Evolutionary conservation across 2,113 vertebrate species (phyloP).

Genomic region (Apodemus speciosus): DNA sequence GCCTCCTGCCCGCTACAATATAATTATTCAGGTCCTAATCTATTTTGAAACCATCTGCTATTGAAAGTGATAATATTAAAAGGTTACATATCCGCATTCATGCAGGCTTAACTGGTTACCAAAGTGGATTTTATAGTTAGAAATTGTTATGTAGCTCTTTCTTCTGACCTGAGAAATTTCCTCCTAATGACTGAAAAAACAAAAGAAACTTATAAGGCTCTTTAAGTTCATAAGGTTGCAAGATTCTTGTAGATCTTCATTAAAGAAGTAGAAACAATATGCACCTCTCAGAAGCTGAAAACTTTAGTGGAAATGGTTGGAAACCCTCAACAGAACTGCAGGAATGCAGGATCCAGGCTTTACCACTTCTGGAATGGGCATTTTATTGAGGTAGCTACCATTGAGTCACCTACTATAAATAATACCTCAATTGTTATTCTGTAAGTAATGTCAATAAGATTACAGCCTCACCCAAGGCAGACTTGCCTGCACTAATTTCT

Average conservation of each 20-base stretch:
- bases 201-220: not conserved
- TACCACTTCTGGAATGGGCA: not conserved
- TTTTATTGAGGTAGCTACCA: not conserved
- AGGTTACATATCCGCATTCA: not conserved
- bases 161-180: not conserved
- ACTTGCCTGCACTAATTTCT: not conserved
- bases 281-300: not conserved
- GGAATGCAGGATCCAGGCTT: not conserved
- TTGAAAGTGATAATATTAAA: not conserved
- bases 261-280: not conserved
- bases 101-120: not conserved
- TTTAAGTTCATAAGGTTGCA: not conserved
- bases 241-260: not conserved
- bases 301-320: not conserved
- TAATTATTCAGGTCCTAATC: constrained; percentile 1
- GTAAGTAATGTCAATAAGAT: not conserved
- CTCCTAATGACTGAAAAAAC: not conserved
- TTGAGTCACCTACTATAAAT: not conserved
- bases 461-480: not conserved
- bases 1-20: not conserved
- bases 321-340: too few species aligned
- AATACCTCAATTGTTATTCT: not conserved
- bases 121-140: not conserved
- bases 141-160: not conserved
- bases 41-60: not conserved